Evolutionary conservation across 1,140 invertebrate species (phyloP), one percentile per base, ranked within the genome.

Genomic region (Drosophila athabasca): DNA sequence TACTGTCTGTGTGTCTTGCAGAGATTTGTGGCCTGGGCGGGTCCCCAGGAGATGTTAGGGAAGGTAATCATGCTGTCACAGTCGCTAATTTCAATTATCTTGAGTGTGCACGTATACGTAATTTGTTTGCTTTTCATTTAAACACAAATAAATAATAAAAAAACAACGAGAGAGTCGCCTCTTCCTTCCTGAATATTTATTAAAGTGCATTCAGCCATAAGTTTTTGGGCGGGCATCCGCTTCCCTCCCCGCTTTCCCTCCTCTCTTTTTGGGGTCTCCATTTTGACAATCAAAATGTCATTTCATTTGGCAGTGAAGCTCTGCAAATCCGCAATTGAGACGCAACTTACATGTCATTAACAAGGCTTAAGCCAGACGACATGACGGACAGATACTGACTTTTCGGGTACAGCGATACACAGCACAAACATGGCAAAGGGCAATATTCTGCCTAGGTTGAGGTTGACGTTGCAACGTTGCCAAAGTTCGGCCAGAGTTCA

Each of bases 71-170:
- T 76, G 74, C 82, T 85, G 82, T 85, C 82, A 85, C 81, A 85
- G 78, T 62, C 82, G 82, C 82, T 85, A 85, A 85, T 85, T 85
- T 85, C 82, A 85, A 85, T 85, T 85, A 85, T 87, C 82, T 88
- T 61, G 62, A 82, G 69, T 87, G 79, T 78, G 64, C 79, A 72
- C 62, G 73, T 73, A 68, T 69, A 58, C 54, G 80, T 87, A 84
- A 84, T 84, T 84, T 84, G 81, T 87, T 85, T 68, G 57, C 79
- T 81, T 69, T 80, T 58, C 51, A 50, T 51, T 55, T n/a, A 55
- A 60, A 58, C 6, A 11, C 53, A 22, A 54, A 31, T 31, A 31
- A 24, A 19, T 60, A 67, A 53, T 43, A 54, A 64, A 67, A 48
- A 64, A 67, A 53, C 35, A 54, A 67, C 64, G 50, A 69, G 67